A percentile compares a stretch with the other conserved stretches of the same genome.
Evolutionary conservation across 2,797 vertebrate genomes (phyloP).

Genomic region (Champsocephalus esox): DNA sequence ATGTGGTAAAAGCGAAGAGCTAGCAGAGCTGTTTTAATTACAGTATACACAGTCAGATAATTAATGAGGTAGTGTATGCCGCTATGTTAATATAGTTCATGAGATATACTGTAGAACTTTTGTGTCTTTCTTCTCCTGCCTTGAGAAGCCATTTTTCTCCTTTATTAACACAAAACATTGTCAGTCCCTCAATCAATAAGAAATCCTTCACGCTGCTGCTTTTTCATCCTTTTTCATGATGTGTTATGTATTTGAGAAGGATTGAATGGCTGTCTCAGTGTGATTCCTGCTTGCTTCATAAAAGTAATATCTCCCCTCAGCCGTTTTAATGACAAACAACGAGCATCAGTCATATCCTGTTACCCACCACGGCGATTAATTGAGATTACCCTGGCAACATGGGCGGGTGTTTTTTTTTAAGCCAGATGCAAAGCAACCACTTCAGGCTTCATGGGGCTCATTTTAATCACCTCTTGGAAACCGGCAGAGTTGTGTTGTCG

Average conservation of each 20-base stretch:
- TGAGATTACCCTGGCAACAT: slow-evolving; percentile 62
- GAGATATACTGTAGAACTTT: slow-evolving; percentile 14
- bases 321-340: slow-evolving; percentile 63
- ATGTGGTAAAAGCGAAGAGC: slow-evolving; percentile 45
- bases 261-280: slow-evolving; percentile 45
- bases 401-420: slow-evolving; percentile 49
- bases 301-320: slow-evolving; percentile 45
- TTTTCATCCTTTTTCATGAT: slow-evolving; percentile 54
- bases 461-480: slow-evolving; percentile 64
- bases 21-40: slow-evolving; percentile 49
- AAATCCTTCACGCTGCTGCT: slow-evolving; percentile 18
- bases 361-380: slow-evolving; percentile 47
- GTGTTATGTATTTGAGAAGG: slow-evolving; percentile 43
- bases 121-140: slow-evolving; percentile 29
- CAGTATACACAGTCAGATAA: slow-evolving; percentile 49
- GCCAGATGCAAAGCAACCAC: slow-evolving; percentile 54
- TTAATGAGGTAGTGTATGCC: slow-evolving; percentile 47
- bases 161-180: slow-evolving; percentile 29
- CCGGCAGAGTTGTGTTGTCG: slow-evolving; percentile 23
- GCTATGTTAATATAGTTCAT: slow-evolving; percentile 57
- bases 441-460: slow-evolving; percentile 29
- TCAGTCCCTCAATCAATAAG: slow-evolving; percentile 21
- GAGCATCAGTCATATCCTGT: slow-evolving; percentile 62
- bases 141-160: slow-evolving; percentile 26
- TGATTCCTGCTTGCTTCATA: slow-evolving; percentile 49